Base-by-base conservation (phyloP, 2,797 vertebrate genomes). In the Falco rusticolus region DNA sequence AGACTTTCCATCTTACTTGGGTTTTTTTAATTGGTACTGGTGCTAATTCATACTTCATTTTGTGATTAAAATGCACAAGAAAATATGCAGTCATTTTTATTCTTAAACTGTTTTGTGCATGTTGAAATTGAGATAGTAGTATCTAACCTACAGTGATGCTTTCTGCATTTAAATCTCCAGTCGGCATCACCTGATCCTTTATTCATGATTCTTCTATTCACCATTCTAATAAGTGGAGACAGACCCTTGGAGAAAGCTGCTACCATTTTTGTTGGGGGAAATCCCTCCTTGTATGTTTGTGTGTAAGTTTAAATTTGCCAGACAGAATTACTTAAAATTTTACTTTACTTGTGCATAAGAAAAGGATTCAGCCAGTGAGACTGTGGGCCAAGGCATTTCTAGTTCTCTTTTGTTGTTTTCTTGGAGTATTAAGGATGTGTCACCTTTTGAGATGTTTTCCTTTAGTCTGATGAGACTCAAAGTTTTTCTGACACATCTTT, bases 351-450 rank as follows among this genome's bases (percentile, higher is more conserved):
- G 90, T 84, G 79, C 78, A 57, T 81, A 68, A 92, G 87, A 85
- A 86, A 56, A 65, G 10, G 33, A 64, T 84, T 77, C 79, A 64
- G 90, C 41, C 71, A 95, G 51, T 17, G 25, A 70, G 48, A 80
- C 22, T 66, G 48, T 80, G 79, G 51, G 59, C 26, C 16, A 29
- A 89, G 57, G 64, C 13, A 33, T 66, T 71, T 85, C n/a, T 69
- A 85, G 37, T 92, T 96, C 91, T 94, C 63, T 80, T 84, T 84
- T 93, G 56, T 90, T 93, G 84, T 93, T 97, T 96, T 95, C 88
- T 80, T 94, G 91, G 83, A 90, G 83, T 51, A 9, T 93, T 92
- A 82, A 82, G 83, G 61, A 78, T 83, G 74, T 94, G 47, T 86
- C 63, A 18, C 92, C 77, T 87, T 97, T 86, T 66, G 70, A 84